Conservation (phyloP, 2,797 vertebrate genomes). For the Adrianichthys oophorus region DNA sequence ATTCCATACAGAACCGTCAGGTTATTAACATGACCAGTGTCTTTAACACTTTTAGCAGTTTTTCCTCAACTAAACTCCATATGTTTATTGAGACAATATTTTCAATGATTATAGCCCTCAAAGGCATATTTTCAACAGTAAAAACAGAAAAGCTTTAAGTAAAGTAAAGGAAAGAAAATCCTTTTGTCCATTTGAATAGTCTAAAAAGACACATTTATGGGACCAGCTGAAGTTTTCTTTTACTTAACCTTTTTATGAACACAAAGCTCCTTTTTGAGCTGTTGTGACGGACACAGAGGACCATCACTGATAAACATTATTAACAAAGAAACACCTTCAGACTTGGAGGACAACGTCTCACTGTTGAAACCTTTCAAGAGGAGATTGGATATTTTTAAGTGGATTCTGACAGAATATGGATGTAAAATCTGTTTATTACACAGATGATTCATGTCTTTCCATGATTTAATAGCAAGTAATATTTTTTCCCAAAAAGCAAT, state of each 20-base stretch:
- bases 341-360: constrained; percentile 32
- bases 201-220: constrained; percentile 42
- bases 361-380: constrained; percentile 28
- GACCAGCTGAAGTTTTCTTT: constrained; percentile 51
- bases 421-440: constrained; percentile 36
- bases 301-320: constrained; percentile 16
- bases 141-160: constrained; percentile 20
- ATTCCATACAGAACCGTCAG: too few relatives aligned
- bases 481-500: not conserved
- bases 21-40: constrained; percentile 26
- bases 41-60: constrained; percentile 33
- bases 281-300: constrained; percentile 15
- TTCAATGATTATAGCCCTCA: constrained; percentile 32
- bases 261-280: constrained; percentile 10
- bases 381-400: constrained; percentile 14
- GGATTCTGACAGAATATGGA: constrained; percentile 45
- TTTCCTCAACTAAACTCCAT: constrained; percentile 29
- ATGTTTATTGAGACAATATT: constrained; percentile 26
- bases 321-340: constrained; percentile 26
- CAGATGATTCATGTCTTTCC: constrained; percentile 19
- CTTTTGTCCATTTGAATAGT: constrained; percentile 12
- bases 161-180: constrained; percentile 17
- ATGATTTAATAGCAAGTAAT: not conserved
- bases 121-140: constrained; percentile 10
- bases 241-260: constrained; percentile 11